Conservation (phyloP, 2,797 vertebrate species). For the Sebastes iracundus region DNA sequence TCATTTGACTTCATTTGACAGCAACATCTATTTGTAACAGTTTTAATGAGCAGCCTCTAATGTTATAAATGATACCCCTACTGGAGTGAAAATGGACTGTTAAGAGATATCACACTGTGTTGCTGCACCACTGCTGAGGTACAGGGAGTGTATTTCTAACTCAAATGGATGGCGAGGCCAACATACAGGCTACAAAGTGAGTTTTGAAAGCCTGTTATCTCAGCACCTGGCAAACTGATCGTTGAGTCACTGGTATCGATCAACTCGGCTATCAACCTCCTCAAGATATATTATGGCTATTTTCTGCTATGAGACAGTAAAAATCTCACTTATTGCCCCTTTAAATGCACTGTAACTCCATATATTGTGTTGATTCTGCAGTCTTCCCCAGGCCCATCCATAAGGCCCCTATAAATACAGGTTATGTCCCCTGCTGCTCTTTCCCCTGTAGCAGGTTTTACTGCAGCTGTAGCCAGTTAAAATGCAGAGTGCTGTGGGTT, state of each 20-base stretch:
- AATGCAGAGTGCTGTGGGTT: slow-evolving; percentile 33
- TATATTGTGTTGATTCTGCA: slow-evolving; percentile 73
- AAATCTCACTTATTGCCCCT: slow-evolving; percentile 55
- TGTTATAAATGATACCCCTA: slow-evolving; percentile 42
- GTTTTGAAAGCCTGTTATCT: slow-evolving; percentile 67
- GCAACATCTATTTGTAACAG: slow-evolving; percentile 29
- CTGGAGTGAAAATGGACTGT: slow-evolving; percentile 48
- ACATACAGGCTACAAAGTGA: slow-evolving; percentile 45
- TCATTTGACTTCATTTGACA: slow-evolving; percentile 20
- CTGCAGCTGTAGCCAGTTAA: slow-evolving; percentile 41
- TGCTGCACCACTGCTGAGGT: slow-evolving; percentile 31
- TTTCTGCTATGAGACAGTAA: slow-evolving; percentile 51
- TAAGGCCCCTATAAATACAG: slow-evolving; percentile 48
- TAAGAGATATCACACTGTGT: slow-evolving; percentile 51
- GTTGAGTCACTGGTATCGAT: slow-evolving; percentile 67
- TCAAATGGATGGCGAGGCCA: slow-evolving; percentile 33
- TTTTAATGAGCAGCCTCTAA: slow-evolving; percentile 47
- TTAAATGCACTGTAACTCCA: slow-evolving; percentile 67
- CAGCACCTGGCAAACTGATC: slow-evolving; percentile 68
- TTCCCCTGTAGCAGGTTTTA: slow-evolving; percentile 35
- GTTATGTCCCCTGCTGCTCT: slow-evolving; percentile 35
- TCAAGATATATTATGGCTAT: slow-evolving; percentile 56
- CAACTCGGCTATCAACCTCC: slow-evolving; percentile 46
- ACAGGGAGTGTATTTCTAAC: slow-evolving; percentile 13
- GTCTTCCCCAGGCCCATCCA: slow-evolving; percentile 41